phyloP scores from a whole-genome alignment of 2,888 invertebrate genomes.

The Chirona hameri region DNA sequence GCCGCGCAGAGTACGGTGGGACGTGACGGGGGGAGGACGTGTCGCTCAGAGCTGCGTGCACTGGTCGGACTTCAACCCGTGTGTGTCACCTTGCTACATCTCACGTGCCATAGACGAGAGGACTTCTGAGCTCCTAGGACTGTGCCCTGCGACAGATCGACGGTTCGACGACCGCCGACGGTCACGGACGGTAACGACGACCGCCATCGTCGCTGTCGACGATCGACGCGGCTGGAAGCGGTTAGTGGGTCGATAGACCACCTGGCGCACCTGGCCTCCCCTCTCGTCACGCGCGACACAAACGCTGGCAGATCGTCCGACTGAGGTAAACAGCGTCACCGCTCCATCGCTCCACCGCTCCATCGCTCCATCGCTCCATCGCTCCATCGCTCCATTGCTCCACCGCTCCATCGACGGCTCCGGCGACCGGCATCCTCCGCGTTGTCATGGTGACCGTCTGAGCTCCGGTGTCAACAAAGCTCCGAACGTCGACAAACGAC shows the following conservation, averaged over 20 bases:
- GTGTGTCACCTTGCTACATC: neutral
- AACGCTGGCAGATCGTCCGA: neutral
- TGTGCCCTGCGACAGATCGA: neutral
- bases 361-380: neutral
- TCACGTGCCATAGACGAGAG: neutral
- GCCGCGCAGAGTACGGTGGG: neutral
- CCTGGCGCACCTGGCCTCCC: neutral
- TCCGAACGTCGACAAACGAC: neutral
- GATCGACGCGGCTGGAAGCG: neutral
- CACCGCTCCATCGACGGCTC: neutral
- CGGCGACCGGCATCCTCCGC: neutral
- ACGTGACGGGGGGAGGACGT: neutral
- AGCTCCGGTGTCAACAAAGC: neutral
- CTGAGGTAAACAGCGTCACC: neutral
- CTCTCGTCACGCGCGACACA: neutral
- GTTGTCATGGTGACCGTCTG: slow-evolving; percentile 23
- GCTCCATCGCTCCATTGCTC: neutral
- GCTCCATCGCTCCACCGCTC: neutral
- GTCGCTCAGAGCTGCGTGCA: neutral
- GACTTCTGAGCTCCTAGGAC: neutral
- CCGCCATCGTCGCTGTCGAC: neutral
- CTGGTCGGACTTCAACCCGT: neutral
- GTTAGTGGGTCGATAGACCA: neutral
- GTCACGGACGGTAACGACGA: neutral
- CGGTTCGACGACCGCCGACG: neutral